phyloP scores from a whole-genome alignment of 1,140 invertebrate genomes.

The Drosophila sp. region DNA sequence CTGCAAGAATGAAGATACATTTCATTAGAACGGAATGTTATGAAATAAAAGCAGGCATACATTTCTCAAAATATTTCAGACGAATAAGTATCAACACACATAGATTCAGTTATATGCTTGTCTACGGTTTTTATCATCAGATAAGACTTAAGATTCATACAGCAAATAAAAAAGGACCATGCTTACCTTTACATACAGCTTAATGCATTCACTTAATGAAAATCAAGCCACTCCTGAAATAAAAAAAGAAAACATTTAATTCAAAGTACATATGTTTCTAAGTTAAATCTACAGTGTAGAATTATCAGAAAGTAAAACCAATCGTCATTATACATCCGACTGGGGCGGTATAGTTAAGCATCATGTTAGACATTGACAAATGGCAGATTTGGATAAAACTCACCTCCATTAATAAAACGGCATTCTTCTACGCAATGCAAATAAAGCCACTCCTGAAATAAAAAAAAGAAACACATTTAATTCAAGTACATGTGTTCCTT shows the following conservation, averaged over 20 bases:
- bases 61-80: slow-evolving; percentile 35
- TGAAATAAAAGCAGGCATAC: background rate
- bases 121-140: slow-evolving; percentile 68
- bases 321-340: slow-evolving; percentile 56
- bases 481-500: no score
- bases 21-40: slow-evolving; percentile 11
- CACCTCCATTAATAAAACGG: slow-evolving; percentile 7
- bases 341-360: slow-evolving; percentile 64
- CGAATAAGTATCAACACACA: slow-evolving; percentile 52
- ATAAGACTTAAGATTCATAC: background rate
- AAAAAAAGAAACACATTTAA: no score
- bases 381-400: background rate
- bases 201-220: background rate
- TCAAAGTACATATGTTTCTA: no score
- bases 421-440: background rate
- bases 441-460: no score
- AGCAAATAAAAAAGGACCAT: background rate
- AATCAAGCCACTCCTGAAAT: no score
- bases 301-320: slow-evolving; percentile 44
- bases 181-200: background rate
- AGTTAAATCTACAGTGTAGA: background rate
- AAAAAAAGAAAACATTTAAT: no score
- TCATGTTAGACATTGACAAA: slow-evolving; percentile 25
- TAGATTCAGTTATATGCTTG: slow-evolving; percentile 78
- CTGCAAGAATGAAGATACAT: slow-evolving; percentile 9